Base-by-base conservation (phyloP, 2,797 vertebrate species). In the Parambassis ranga region DNA sequence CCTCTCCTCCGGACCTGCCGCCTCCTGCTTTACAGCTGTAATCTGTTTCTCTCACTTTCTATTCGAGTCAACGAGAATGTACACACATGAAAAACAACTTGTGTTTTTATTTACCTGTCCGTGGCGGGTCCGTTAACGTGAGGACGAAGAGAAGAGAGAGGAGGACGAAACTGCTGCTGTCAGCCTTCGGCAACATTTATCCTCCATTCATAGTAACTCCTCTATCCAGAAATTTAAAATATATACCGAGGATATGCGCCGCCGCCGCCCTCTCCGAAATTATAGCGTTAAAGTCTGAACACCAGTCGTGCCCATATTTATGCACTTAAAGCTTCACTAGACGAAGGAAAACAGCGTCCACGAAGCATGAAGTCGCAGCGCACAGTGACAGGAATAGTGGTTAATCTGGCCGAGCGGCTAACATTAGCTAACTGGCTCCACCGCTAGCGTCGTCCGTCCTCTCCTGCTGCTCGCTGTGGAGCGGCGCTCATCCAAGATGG, bases 131-230 rank as follows among this genome's bases (percentile, higher is more conserved):
- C 86, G 95, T 96, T 85, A 94, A 71, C 46, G 93, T 93, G 83
- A 96, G 92, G 89, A 95, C 94, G 55, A 96, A 93, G 86, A 98
- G 89, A 58, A 98, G 93, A 84, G 96, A 94, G 92, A 97, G 87
- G 87, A 98, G 94, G 90, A 91, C 90, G 83, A 88, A 91, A 91
- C 93, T 94, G 90, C 95, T 94, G 94, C 95, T 94, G 94, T 95
- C 95, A 90, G 94, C 92, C 91, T 95, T 97, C 86, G 94, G 94
- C 94, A 96, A 95, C 97, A 98, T 98, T 97, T 97, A 98, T 97
- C 95, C 96, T 95, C 95, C 96, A 96, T 95, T 96, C 95, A 97
- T 98, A 94, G 92, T 95, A 93, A 91, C 85, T 92, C 89, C 90
- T 79, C 87, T 85, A 91, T 79, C 84, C 78, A 90, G 90, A 89